These are phyloP conservation scores for Yponomeuta malinellus DNA, from an alignment of 2,888 invertebrate genomes.

Conservation along the genomic window DNA sequence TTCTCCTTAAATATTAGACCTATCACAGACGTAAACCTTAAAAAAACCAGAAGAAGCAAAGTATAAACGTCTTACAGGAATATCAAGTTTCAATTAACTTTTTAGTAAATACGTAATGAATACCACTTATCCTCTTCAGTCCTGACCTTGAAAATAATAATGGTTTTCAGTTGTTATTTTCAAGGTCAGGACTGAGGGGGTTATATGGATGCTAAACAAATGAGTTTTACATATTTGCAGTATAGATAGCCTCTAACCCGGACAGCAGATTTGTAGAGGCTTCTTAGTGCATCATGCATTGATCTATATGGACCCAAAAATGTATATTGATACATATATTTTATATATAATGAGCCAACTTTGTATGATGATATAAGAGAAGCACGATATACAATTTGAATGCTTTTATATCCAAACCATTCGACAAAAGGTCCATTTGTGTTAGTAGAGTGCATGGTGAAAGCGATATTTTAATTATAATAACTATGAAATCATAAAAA, in stretches of 20 bases:
- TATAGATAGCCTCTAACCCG: constrained; percentile 25
- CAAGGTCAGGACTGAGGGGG: too few species aligned
- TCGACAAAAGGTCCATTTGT: constrained; percentile 25
- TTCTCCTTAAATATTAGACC: neutral
- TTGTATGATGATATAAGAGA: neutral
- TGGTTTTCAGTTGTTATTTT: too few species aligned
- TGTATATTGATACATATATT: neutral
- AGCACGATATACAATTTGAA: neutral
- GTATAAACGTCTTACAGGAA: neutral
- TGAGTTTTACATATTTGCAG: neutral
- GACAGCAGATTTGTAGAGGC: constrained; percentile 37
- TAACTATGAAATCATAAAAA: constrained; percentile 27
- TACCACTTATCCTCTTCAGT: neutral
- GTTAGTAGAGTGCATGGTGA: constrained; percentile 57
- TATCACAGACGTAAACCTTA: neutral
- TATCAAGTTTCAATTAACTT: neutral
- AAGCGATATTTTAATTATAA: constrained; percentile 35
- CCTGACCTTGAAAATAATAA: too few species aligned
- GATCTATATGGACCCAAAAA: neutral
- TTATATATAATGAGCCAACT: neutral
- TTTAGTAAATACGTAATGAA: neutral
- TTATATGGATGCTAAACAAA: neutral
- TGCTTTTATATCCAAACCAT: neutral
- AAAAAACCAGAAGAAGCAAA: neutral
- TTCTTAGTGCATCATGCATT: constrained; percentile 17